phyloP scores from a whole-genome alignment of 2,113 vertebrate species.

The Okapia johnstoni region DNA sequence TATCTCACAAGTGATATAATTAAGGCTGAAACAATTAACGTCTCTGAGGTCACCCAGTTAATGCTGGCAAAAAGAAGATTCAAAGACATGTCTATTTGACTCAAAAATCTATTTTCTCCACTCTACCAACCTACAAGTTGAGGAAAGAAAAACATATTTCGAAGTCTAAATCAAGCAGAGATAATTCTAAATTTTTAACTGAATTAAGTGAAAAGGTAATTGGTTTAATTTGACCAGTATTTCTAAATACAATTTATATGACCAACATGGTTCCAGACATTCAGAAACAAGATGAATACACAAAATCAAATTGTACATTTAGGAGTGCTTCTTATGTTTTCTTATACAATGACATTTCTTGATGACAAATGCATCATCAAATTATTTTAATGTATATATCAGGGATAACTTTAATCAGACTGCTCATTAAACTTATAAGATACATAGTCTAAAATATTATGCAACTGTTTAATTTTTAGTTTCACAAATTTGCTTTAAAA shows the following conservation, averaged over 20 bases:
- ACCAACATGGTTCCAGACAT: not conserved
- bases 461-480: not conserved
- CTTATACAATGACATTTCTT: not conserved
- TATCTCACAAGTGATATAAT: not conserved
- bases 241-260: not conserved
- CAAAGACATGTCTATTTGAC: not conserved
- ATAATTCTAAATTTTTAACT: not conserved
- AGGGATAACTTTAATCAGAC: not conserved
- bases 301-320: constrained; percentile 12
- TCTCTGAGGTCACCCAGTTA: not conserved
- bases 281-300: not conserved
- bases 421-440: not conserved
- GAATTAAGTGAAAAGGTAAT: not conserved
- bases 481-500: constrained; percentile 23
- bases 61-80: not conserved
- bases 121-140: not conserved
- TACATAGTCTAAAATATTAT: not conserved
- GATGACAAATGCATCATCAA: not conserved
- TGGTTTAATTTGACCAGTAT: not conserved
- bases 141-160: not conserved
- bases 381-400: not conserved
- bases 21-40: not conserved
- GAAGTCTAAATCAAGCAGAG: not conserved
- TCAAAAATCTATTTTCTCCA: not conserved
- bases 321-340: not conserved